phyloP scores from a whole-genome alignment of 2,113 vertebrate species.

The Blennius ocellaris region DNA sequence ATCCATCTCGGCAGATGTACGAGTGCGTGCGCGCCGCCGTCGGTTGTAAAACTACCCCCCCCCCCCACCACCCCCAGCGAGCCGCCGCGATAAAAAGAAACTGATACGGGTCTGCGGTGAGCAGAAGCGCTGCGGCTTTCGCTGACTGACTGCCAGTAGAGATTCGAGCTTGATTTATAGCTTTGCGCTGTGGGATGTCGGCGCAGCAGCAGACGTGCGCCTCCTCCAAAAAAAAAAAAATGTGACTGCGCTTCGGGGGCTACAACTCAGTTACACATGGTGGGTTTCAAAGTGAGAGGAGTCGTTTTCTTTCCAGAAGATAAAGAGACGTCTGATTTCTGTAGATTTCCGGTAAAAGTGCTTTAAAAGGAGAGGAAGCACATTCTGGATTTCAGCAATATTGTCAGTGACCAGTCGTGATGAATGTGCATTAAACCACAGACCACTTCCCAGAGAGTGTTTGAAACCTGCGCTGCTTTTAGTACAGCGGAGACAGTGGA shows the following conservation, averaged over 20 bases:
- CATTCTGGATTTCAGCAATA: too few species aligned
- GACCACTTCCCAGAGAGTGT: too few species aligned
- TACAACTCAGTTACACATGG: not conserved
- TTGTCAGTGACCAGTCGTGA: too few species aligned
- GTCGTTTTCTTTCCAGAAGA: not conserved
- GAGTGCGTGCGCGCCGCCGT: not conserved
- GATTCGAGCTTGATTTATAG: constrained; percentile 21
- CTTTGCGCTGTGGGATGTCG: not conserved
- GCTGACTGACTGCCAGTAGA: constrained; percentile 6
- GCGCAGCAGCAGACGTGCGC: not conserved
- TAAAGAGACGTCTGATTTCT: not conserved
- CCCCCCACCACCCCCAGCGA: not conserved
- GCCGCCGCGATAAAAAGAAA: not conserved
- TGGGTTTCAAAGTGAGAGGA: not conserved
- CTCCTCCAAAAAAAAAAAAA: not conserved
- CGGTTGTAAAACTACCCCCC: not conserved
- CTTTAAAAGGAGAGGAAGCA: too few species aligned
- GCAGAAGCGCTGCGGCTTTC: not conserved
- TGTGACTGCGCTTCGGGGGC: not conserved
- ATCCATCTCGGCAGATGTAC: constrained; percentile 11
- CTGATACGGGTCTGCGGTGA: not conserved
- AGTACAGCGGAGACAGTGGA: too few species aligned
- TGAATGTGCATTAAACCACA: too few species aligned
- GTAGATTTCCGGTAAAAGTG: too few species aligned
- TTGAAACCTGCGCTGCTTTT: too few species aligned